Evolutionary conservation across 1,140 invertebrate genomes (phyloP), one percentile per base, ranked within the genome.

Genomic region (Lucilia cuprina): DNA sequence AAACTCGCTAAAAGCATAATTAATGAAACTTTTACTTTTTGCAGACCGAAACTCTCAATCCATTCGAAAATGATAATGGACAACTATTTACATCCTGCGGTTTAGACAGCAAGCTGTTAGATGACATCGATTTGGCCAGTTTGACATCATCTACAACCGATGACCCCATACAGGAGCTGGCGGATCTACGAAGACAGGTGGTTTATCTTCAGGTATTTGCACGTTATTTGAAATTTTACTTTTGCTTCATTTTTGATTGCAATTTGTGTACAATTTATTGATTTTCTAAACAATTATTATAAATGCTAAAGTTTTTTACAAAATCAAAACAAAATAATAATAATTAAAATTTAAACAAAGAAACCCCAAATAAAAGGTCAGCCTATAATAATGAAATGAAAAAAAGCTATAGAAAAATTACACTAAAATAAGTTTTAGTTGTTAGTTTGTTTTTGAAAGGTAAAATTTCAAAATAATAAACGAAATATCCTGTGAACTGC

Each of bases 51-150:
- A 95, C 96, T 94, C 94, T 96, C 93, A 96, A 96, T 94, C 95
- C 96, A 93, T 96, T 96, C 93, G 95, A 96, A 89, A 94, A 95
- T 88, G 93, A 95, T 93, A 96, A 96, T 94, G 95, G 95, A 92
- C 94, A 94, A 92, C 94, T 94, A 91, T 93, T 94, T 87, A 94
- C 93, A 89, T 92, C 94, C 87, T 88, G 91, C 88, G 85, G 91
- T 85, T 75, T 92, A 85, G 89, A 92, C 75, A 92, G 91, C 86
- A 92, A 92, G 80, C 91, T 91, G 85, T 89, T 93, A 84, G 94
- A 94, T 87, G 93, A 93, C 91, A 92, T 91, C 89, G 92, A 93
- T 90, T 91, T 92, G 91, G 92, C 91, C 83, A 91, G 89, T 30
- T 82, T 91, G 10, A 89, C 90, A 47, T 90, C 89, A 83, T 91